Conservation (phyloP, 2,113 vertebrate species). For the Nettapus auritus region DNA sequence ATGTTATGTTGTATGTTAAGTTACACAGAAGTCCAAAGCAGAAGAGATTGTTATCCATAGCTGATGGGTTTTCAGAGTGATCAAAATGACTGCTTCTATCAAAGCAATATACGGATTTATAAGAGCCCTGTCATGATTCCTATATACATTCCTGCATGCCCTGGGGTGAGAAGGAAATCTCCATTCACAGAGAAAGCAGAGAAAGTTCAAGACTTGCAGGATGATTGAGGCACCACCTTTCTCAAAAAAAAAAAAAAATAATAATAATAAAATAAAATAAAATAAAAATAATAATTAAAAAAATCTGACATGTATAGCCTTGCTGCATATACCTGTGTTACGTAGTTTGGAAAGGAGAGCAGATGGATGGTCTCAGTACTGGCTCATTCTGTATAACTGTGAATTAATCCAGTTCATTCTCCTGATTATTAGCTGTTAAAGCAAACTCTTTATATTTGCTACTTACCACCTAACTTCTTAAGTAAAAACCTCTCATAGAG, state of each 20-base stretch:
- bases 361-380: not conserved
- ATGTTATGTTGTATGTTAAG: not conserved
- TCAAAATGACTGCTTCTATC: not conserved
- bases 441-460: not conserved
- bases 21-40: not conserved
- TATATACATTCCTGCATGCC: not conserved
- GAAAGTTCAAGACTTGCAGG: not conserved
- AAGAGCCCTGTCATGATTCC: not conserved
- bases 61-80: not conserved
- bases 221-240: not conserved
- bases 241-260: not conserved
- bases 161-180: not conserved
- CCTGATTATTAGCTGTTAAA: not conserved
- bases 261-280: no score
- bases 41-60: not conserved
- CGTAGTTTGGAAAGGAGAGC: not conserved
- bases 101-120: not conserved
- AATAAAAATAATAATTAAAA: no score
- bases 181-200: not conserved
- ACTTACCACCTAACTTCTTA: not conserved
- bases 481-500: not conserved
- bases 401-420: not conserved
- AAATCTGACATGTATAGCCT: fast-evolving
- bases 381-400: not conserved
- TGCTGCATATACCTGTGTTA: not conserved